These are phyloP conservation scores for Solenopsis fugax DNA, from an alignment of 1,140 invertebrate genomes.

Conservation along the genomic window DNA sequence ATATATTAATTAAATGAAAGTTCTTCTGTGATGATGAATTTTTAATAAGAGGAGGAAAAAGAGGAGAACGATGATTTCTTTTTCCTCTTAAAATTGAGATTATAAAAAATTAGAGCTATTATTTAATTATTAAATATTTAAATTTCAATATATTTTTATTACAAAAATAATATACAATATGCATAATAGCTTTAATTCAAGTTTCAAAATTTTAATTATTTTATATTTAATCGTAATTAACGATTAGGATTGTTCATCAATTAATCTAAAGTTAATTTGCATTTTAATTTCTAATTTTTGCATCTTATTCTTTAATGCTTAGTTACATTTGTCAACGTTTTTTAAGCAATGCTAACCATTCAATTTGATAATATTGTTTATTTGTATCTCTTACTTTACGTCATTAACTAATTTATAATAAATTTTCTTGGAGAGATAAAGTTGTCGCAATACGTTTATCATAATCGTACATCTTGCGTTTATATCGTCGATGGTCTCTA, in stretches of 20 bases:
- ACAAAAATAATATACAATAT: neutral
- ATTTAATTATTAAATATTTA: neutral
- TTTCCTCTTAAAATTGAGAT: neutral
- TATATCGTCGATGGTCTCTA: slow-evolving; percentile 16
- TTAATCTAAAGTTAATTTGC: neutral
- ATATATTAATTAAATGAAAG: neutral
- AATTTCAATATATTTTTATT: slow-evolving; percentile 5
- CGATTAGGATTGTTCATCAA: neutral
- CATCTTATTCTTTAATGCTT: neutral
- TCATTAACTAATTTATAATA: slow-evolving; percentile 19
- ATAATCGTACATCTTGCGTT: neutral
- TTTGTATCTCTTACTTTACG: neutral
- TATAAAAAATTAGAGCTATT: neutral
- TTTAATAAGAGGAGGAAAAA: neutral
- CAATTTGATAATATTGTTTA: neutral
- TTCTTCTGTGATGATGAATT: neutral
- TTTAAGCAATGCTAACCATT: neutral
- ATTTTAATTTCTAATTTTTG: neutral
- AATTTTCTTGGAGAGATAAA: slow-evolving; percentile 1
- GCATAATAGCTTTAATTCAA: neutral
- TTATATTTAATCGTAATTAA: neutral
- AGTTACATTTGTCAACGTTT: neutral
- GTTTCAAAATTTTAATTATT: neutral
- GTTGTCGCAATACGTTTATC: neutral
- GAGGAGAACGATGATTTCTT: neutral